Evolutionary conservation across 2,888 invertebrate species (phyloP), one percentile per base, ranked within the genome.

Genomic region (Chrysotoxum bicinctum): DNA sequence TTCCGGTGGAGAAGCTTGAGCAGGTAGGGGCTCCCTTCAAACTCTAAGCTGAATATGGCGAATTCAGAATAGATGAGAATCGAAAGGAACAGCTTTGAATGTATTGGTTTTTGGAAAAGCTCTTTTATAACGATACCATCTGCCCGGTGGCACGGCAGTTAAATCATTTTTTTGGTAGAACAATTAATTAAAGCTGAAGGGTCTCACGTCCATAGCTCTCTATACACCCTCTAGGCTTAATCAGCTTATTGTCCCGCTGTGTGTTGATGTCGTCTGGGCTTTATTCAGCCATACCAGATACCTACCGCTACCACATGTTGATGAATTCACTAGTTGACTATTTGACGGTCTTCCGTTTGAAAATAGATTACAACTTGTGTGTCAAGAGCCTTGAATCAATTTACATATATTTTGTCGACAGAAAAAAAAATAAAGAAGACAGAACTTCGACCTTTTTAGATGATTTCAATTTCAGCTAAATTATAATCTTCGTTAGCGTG

Each of bases 31-130:
- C 23, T 26, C 14, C 50, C 26, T 14, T 50, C n/a, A n/a, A 16
- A 10, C 3, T 4, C 7, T 35, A 37, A 19, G 85, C 85, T 85
- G 85, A 85, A 85, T 81, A 30, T 56, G 85, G 85, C 85, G 85
- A 85, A 85, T 68, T 80, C 37, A 37, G 6, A 66, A 9, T 21
- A 12, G 21, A 6, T 35, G 50, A 50, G 66, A 66, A 48, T 16
- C 2, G 37, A 37, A 37, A 37, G n/a, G 37, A 40, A 40, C 0
- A 40, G n/a, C 40, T 40, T 45, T 12, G 35, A 0, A 14, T 21
- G 58, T 14, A 0, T 37, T 9, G n/a, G 37, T 21, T 40, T 14
- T 56, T 12, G 56, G 8, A 37, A 62, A 62, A 62, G 62, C 62
- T 60, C 3, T 19, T 16, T 19, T 35, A 5, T 12, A 12, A 9